Evolutionary conservation across 2,797 vertebrate species (phyloP).

Genomic region (Saxicola maurus): DNA sequence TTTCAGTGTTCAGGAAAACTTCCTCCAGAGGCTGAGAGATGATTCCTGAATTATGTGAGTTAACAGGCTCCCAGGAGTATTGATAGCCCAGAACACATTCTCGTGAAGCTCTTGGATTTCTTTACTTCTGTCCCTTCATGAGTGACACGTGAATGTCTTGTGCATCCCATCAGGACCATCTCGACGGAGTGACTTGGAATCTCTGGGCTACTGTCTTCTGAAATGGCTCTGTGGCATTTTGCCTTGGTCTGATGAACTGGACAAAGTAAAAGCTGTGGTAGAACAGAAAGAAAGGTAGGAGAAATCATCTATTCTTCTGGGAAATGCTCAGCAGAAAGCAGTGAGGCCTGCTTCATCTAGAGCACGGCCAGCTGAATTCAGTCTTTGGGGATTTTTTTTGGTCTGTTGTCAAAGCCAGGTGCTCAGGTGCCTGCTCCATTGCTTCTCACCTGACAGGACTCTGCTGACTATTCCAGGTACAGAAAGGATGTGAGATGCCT

Average conservation of each 20-base stretch:
- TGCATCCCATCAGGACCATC: constrained; percentile 78
- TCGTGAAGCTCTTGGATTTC: not conserved
- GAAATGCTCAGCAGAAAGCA: not conserved
- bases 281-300: constrained; percentile 79
- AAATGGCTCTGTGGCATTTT: constrained; percentile 84
- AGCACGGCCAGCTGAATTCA: not conserved
- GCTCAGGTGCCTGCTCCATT: not conserved
- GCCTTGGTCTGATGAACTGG: constrained; percentile 79
- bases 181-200: constrained; percentile 90
- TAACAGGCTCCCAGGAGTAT: not conserved
- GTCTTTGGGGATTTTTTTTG: not conserved
- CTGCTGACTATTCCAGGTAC: constrained; percentile 39
- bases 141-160: not conserved
- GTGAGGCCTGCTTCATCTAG: not conserved
- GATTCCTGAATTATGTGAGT: not conserved
- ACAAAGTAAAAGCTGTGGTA: constrained; percentile 68
- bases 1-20: not conserved
- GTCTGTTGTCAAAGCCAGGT: not conserved
- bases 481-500: constrained; percentile 22
- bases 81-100: not conserved
- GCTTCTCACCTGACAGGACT: not conserved
- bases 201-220: constrained; percentile 90
- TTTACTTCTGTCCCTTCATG: not conserved
- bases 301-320: not conserved
- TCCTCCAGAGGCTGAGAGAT: not conserved